These are phyloP conservation scores for Elanoides forficatus DNA, from an alignment of 2,113 vertebrate genomes.

Conservation along the genomic window DNA sequence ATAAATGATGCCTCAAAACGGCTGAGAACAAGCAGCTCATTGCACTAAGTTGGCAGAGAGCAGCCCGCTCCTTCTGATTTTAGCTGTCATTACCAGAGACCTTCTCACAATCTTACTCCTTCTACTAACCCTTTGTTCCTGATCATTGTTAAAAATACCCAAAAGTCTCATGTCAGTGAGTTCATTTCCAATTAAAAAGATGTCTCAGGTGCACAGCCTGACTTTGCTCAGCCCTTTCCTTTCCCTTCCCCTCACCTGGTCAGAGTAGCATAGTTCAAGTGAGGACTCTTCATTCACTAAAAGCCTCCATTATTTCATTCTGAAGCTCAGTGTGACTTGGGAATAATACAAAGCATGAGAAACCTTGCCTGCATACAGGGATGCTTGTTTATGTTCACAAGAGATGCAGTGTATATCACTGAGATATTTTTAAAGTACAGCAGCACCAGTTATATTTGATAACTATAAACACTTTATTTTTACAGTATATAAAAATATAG, in stretches of 20 bases:
- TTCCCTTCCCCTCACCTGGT: neutral
- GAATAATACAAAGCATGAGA: neutral
- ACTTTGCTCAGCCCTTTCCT: neutral
- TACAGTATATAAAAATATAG: conserved; percentile 48
- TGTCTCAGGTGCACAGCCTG: neutral
- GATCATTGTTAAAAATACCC: neutral
- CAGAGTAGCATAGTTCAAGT: neutral
- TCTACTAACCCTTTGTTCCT: neutral
- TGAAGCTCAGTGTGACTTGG: neutral
- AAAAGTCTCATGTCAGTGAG: neutral
- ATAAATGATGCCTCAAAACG: neutral
- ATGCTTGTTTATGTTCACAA: neutral
- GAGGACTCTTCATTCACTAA: neutral
- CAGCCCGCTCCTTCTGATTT: neutral
- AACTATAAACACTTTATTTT: conserved; percentile 68
- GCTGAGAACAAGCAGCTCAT: neutral
- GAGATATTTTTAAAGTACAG: neutral
- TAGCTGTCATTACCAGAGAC: neutral
- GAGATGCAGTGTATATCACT: accelerated
- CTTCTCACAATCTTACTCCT: neutral
- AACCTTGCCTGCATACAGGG: neutral
- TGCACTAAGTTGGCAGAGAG: neutral
- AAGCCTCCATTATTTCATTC: neutral
- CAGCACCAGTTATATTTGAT: neutral
- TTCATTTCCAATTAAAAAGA: neutral